A percentile compares a stretch with the other conserved stretches of the same genome.
Evolutionary conservation across 2,888 invertebrate genomes (phyloP).

Genomic region (Aphodius granarius): DNA sequence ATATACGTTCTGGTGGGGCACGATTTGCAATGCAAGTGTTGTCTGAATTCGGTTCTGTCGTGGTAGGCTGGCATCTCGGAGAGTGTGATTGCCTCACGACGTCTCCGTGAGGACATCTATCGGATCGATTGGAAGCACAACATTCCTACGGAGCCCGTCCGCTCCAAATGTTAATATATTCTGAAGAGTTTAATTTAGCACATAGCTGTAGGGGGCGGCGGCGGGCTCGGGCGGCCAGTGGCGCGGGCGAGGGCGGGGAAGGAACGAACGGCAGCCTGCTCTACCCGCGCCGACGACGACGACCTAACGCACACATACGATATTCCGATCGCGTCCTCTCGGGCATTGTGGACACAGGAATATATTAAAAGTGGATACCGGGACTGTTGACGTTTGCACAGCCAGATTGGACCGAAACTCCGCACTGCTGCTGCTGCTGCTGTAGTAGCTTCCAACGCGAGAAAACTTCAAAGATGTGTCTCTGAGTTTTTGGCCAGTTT

Average conservation of each 20-base stretch:
- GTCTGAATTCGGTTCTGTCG: slow-evolving; percentile 6
- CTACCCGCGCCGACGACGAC: slow-evolving; percentile 31
- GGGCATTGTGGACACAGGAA: slow-evolving; percentile 54
- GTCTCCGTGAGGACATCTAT: slow-evolving; percentile 40
- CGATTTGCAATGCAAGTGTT: background rate
- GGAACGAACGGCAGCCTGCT: background rate
- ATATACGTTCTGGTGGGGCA: background rate
- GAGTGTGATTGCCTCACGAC: slow-evolving; percentile 34
- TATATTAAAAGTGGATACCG: slow-evolving; percentile 55
- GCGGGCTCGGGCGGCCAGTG: slow-evolving; percentile 32
- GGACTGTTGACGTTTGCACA: slow-evolving; percentile 54
- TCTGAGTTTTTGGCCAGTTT: background rate
- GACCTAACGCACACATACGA: slow-evolving; percentile 44
- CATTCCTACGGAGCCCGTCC: slow-evolving; percentile 40
- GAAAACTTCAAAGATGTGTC: slow-evolving; percentile 28
- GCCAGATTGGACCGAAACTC: slow-evolving; percentile 31
- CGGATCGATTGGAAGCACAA: slow-evolving; percentile 40
- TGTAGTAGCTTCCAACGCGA: slow-evolving; percentile 11
- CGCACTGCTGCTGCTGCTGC: slow-evolving; percentile 17
- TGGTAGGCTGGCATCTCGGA: background rate
- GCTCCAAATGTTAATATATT: slow-evolving; percentile 55
- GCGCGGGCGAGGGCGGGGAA: slow-evolving; percentile 16
- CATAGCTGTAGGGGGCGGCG: slow-evolving; percentile 51
- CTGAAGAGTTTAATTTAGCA: slow-evolving; percentile 56
- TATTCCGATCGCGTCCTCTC: slow-evolving; percentile 53